Evolutionary conservation across 2,797 vertebrate species (phyloP), one percentile per base, ranked within the genome.

Genomic region (Epinephelus coioides): DNA sequence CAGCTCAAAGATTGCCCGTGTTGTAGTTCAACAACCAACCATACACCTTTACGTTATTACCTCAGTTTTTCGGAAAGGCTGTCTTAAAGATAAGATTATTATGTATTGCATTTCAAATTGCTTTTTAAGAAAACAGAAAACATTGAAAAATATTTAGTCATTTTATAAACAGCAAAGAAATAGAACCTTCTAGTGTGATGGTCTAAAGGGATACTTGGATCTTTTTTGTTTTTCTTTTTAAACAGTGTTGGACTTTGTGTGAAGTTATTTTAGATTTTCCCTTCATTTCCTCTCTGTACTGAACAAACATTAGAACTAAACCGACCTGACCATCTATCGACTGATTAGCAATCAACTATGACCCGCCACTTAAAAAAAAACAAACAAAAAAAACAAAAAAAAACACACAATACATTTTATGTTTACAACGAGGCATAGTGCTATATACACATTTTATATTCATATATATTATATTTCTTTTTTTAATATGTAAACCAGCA

Each of bases 401-500:
- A 84, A 82, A 89, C 88, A 92, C 90, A 92, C 84, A 86, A 67
- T 86, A 95, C 90, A 93, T 88, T 91, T 94, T 86, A 93, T 92
- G 94, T 94, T 95, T 94, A 95, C 93, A 92, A 92, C 90, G 92
- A 95, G 92, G 94, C 95, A 95, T 94, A 94, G 95, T 95, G 94
- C 95, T 95, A 96, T 95, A 73, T 95, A 96, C 94, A 96, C 90
- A 94, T 94, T 94, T 94, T 94, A 95, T 92, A 93, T 91, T 88
- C 86, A 93, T 93, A 91, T 95, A 91, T 86, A 86, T 79, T 84
- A 86, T 88, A 80, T 83, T 82, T 91, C 86, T 82, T 88, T 91
- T 94, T 94, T 93, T 89, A 84, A 94, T 88, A 95, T 96, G 96
- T 96, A 96, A 96, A 96, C 95, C 95, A 95, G 94, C 94, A 95